phyloP scores from a whole-genome alignment of 2,113 vertebrate species.

The Ciconia boyciana region DNA sequence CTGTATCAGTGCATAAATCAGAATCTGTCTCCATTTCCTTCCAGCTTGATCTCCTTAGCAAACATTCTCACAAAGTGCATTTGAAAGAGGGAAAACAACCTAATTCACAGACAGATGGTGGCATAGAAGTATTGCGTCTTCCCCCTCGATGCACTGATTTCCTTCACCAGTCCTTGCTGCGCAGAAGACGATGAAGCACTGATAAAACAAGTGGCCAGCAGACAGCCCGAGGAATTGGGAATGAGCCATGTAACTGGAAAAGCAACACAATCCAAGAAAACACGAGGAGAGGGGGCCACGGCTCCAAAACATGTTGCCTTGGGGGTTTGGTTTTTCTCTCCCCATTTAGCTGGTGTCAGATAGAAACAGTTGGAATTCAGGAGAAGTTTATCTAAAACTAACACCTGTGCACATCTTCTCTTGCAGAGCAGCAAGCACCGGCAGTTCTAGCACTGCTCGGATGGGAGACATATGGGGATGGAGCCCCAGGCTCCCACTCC shows the following conservation, averaged over 20 bases:
- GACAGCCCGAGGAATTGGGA: background rate
- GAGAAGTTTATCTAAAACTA: background rate
- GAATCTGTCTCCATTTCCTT: background rate
- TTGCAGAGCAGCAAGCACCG: background rate
- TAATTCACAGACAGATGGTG: background rate
- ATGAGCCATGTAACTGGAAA: background rate
- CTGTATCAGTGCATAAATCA: background rate
- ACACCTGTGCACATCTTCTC: background rate
- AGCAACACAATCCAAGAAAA: background rate
- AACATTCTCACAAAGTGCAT: background rate
- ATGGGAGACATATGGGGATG: background rate
- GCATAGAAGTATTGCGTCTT: background rate
- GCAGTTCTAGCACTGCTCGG: rapidly evolving
- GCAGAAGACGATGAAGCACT: rapidly evolving
- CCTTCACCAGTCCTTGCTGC: background rate
- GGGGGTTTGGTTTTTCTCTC: background rate
- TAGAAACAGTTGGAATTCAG: background rate
- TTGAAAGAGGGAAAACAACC: background rate
- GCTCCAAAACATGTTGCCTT: rapidly evolving
- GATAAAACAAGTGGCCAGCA: background rate
- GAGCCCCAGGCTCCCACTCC: background rate
- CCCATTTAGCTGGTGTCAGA: no score
- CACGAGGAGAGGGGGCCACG: background rate
- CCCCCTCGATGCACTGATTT: rapidly evolving
- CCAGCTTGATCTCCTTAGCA: background rate